These are phyloP conservation scores for Synanceia verrucosa DNA, from an alignment of 2,797 vertebrate genomes.

Conservation along the genomic window DNA sequence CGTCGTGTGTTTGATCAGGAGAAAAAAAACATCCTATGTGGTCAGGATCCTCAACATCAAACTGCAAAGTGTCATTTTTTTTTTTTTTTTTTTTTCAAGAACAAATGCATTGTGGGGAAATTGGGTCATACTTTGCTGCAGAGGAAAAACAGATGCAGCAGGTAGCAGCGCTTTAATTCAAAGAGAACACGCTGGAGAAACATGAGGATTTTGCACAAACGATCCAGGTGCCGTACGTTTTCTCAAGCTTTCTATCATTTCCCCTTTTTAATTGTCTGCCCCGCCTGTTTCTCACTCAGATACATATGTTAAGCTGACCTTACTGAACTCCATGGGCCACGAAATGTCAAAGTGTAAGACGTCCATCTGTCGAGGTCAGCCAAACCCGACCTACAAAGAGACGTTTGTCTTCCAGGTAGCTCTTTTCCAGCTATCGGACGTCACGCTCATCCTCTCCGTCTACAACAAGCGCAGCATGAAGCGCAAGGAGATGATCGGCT, in stretches of 20 bases:
- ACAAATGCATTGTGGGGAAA: constrained; percentile 23
- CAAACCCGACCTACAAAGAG: constrained; percentile 97
- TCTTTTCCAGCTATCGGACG: constrained; percentile 96
- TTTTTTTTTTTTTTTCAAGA: no score
- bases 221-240: not conserved
- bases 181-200: constrained; percentile 6
- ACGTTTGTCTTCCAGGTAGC: constrained; percentile 98
- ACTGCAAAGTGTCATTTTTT: constrained; percentile 26
- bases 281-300: constrained; percentile 81
- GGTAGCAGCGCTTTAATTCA: not conserved
- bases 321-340: constrained; percentile 98
- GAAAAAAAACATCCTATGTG: constrained; percentile 48
- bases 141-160: constrained; percentile 43
- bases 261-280: constrained; percentile 44
- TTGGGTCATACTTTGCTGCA: constrained; percentile 32
- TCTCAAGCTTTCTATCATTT: not conserved
- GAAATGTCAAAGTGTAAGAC: constrained; percentile 99
- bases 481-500: constrained; percentile 98
- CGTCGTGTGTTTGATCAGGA: constrained; percentile 64
- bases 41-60: constrained; percentile 39
- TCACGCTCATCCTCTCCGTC: constrained; percentile 96
- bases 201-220: constrained; percentile 66
- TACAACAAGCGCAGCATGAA: constrained; percentile 99
- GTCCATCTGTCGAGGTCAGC: constrained; percentile 94
- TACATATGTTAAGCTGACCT: constrained; percentile 95